phyloP scores from a whole-genome alignment of 2,113 vertebrate genomes.

The Petromus typicus region DNA sequence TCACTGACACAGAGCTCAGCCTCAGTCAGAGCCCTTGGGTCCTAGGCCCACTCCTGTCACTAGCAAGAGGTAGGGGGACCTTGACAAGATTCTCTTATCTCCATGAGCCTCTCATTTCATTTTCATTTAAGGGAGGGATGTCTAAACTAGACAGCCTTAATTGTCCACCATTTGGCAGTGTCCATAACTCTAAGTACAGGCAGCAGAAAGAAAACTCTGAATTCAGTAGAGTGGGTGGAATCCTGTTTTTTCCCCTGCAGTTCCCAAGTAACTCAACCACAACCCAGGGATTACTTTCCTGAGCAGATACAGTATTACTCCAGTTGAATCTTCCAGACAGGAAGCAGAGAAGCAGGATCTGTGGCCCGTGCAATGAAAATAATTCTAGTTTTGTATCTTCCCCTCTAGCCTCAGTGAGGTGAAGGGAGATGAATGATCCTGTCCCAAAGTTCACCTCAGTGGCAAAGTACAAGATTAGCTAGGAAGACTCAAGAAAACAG shows the following conservation, averaged over 20 bases:
- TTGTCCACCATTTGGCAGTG: background rate
- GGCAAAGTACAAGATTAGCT: background rate
- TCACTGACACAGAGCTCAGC: background rate
- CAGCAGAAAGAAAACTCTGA: background rate
- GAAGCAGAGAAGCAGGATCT: background rate
- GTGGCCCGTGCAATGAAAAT: background rate
- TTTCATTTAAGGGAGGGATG: background rate
- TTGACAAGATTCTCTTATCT: background rate
- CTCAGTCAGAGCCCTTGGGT: background rate
- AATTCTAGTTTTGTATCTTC: background rate
- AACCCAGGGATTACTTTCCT: background rate
- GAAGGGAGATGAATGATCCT: background rate
- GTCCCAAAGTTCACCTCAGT: background rate
- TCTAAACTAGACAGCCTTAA: background rate
- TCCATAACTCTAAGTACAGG: background rate
- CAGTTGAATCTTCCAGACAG: background rate
- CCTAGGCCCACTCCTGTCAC: background rate
- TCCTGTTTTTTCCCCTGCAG: background rate
- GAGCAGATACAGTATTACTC: background rate
- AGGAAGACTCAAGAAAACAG: background rate
- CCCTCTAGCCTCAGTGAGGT: background rate
- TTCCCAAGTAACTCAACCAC: background rate
- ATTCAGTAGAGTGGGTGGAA: background rate
- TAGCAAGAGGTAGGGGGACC: background rate
- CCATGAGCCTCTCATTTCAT: background rate